Percentiles rank a stretch among this genome's conserved stretches.
These are phyloP conservation scores for Sprattus sprattus DNA, from an alignment of 2,113 vertebrate genomes.

Conservation along the genomic window DNA sequence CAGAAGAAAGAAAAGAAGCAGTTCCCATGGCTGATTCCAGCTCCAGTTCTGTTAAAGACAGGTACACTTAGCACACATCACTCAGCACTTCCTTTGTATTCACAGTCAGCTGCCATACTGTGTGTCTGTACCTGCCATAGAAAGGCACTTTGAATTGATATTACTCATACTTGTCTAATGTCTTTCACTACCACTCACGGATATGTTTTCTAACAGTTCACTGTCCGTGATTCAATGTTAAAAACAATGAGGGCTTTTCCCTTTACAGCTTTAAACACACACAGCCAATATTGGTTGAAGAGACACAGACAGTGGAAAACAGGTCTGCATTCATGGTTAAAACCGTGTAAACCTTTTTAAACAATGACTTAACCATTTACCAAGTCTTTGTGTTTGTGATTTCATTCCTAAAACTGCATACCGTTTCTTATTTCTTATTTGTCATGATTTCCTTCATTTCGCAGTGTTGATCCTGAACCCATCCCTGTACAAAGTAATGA, in stretches of 20 bases:
- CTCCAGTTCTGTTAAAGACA: background rate
- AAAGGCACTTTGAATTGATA: background rate
- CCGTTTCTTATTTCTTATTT: background rate
- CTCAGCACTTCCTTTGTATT: background rate
- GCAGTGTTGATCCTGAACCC: constrained; percentile 51
- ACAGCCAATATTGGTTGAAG: background rate
- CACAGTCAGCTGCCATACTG: background rate
- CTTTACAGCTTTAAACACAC: background rate
- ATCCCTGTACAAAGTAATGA: constrained; percentile 35
- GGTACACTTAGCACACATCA: background rate
- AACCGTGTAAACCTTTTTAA: background rate
- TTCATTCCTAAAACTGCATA: background rate
- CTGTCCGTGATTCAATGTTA: background rate
- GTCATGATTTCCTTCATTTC: background rate
- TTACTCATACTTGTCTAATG: background rate
- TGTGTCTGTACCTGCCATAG: background rate
- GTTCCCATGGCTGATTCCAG: background rate
- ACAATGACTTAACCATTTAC: background rate
- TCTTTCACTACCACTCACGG: too few species aligned
- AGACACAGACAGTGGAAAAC: background rate
- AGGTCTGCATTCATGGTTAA: background rate
- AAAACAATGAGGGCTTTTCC: background rate
- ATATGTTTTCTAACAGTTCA: background rate
- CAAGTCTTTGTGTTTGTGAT: background rate
- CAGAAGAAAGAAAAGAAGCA: background rate